These are phyloP conservation scores for Empidonax traillii DNA, from an alignment of 2,113 vertebrate genomes.

Conservation along the genomic window DNA sequence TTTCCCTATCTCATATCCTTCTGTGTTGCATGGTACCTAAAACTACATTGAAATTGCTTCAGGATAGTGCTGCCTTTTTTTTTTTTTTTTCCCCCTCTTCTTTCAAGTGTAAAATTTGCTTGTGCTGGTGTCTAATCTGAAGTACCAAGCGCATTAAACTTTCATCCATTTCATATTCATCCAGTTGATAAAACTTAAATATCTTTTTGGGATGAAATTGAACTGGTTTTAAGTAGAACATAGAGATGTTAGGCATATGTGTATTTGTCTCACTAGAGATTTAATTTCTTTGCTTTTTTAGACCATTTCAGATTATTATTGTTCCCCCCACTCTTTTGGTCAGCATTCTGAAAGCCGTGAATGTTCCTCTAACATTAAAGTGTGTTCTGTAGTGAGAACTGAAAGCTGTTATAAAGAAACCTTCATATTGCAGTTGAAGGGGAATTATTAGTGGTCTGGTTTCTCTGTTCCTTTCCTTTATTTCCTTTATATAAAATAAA, in stretches of 20 bases:
- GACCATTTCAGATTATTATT: neutral
- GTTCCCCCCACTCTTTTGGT: neutral
- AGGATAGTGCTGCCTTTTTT: neutral
- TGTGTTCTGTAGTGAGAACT: neutral
- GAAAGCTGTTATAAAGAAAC: neutral
- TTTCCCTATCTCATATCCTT: neutral
- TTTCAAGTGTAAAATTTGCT: neutral
- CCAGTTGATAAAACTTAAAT: neutral
- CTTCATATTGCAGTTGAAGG: neutral
- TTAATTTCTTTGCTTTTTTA: neutral
- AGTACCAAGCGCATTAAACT: neutral
- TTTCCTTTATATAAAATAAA: neutral
- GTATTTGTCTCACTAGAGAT: neutral
- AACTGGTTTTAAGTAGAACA: neutral
- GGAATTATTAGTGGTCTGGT: neutral
- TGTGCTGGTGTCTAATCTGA: neutral
- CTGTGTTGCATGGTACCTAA: neutral
- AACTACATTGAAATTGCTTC: neutral
- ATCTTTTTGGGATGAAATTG: neutral
- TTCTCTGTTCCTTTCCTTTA: neutral
- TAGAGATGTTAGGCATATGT: neutral
- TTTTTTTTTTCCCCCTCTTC: neutral
- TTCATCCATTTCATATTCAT: neutral
- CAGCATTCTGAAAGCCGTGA: neutral
- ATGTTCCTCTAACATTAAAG: neutral